phyloP scores from a whole-genome alignment of 1,140 invertebrate genomes.

The Neocloeon triangulifer region DNA sequence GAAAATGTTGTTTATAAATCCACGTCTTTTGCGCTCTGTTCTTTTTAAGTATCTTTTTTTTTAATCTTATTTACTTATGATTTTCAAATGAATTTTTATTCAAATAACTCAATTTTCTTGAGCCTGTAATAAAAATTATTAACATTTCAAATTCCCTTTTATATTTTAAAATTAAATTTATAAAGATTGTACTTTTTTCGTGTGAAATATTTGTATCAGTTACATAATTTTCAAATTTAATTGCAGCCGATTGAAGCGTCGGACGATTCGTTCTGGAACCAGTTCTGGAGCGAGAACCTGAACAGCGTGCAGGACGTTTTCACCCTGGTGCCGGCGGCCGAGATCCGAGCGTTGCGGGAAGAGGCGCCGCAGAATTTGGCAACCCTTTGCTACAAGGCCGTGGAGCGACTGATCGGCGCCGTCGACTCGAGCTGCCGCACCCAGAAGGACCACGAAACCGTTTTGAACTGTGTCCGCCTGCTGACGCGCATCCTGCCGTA shows the following conservation, averaged over 20 bases:
- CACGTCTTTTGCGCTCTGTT: no score
- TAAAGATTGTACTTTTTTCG: no score
- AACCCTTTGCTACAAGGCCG: constrained; percentile 95
- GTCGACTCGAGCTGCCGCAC: constrained; percentile 86
- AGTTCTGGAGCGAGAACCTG: constrained; percentile 93
- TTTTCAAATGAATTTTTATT: no score
- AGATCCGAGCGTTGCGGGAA: constrained; percentile 81
- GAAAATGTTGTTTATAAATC: no score
- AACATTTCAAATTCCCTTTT: no score
- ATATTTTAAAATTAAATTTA: no score
- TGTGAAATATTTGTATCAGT: no score
- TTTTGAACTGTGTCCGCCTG: constrained; percentile 82
- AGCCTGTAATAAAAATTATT: no score
- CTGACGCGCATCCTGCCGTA: constrained; percentile 90
- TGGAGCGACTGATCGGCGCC: constrained; percentile 84
- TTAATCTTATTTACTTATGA: no score
- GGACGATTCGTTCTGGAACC: constrained; percentile 94
- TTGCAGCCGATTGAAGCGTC: constrained; percentile 64
- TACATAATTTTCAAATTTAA: no score
- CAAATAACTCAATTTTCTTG: no score
- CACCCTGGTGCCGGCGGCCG: constrained; percentile 77
- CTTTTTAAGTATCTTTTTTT: no score
- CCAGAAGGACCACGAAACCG: constrained; percentile 85
- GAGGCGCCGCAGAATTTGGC: constrained; percentile 96
- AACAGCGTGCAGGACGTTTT: constrained; percentile 93